A percentile compares a stretch with the other conserved stretches of the same genome.
These are phyloP conservation scores for Tauraco hartlaubi DNA, from an alignment of 2,797 vertebrate genomes.

Conservation along the genomic window DNA sequence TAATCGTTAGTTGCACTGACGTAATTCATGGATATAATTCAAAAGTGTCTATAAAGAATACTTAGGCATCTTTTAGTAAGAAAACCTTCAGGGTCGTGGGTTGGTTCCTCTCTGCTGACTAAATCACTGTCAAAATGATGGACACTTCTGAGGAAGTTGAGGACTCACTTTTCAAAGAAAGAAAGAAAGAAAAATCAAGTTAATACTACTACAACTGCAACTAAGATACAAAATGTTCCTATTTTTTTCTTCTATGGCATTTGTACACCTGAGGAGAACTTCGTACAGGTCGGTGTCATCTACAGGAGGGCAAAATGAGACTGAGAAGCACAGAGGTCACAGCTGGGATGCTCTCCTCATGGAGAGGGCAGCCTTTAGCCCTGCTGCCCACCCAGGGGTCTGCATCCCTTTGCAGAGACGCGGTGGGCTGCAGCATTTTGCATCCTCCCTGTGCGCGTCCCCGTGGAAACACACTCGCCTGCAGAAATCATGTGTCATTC, in stretches of 20 bases:
- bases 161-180: background rate
- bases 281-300: background rate
- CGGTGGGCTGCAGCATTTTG: background rate
- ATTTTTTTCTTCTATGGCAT: background rate
- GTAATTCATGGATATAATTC: background rate
- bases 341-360: background rate
- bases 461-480: background rate
- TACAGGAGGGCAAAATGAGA: background rate
- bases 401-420: background rate
- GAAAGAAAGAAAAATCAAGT: background rate
- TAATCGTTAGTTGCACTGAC: background rate
- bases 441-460: background rate
- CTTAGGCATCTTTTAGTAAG: background rate
- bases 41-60: background rate
- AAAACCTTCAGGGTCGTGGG: background rate
- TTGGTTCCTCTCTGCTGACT: background rate
- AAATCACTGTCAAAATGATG: background rate
- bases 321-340: background rate
- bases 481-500: background rate
- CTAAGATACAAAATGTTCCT: background rate
- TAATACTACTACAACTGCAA: background rate
- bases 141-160: background rate
- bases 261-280: background rate
- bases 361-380: too few relatives aligned
- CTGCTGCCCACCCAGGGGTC: background rate